Conservation (phyloP, 1,140 invertebrate genomes). For the Alviniconcha marisindica region DNA sequence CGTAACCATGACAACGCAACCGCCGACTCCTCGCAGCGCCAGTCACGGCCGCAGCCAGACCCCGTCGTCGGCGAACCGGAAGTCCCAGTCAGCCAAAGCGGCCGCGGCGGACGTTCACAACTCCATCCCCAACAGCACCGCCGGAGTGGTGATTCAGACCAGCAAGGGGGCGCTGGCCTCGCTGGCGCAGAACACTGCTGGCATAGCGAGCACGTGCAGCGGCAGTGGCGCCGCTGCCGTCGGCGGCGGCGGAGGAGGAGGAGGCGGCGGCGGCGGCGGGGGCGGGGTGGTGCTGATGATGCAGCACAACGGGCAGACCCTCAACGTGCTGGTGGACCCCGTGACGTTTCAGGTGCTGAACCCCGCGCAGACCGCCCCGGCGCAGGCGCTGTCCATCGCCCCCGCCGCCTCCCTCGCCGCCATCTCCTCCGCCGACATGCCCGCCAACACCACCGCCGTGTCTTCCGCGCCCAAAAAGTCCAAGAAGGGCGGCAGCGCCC, state of each 20-base stretch:
- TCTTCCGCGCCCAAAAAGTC: conserved; percentile 34
- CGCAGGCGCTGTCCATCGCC: neutral
- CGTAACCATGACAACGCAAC: neutral
- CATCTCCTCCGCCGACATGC: neutral
- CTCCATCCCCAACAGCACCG: neutral
- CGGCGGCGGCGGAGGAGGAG: conserved; percentile 30
- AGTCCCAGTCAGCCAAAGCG: conserved; percentile 12
- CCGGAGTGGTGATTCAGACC: neutral
- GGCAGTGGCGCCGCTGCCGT: neutral
- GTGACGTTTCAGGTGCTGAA: conserved; percentile 66
- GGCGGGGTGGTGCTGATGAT: conserved; percentile 60
- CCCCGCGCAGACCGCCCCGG: conserved; percentile 36
- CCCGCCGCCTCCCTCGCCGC: neutral
- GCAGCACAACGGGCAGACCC: conserved; percentile 63
- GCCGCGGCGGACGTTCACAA: neutral
- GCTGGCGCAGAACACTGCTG: neutral
- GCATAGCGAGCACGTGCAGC: too few relatives aligned
- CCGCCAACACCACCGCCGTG: neutral
- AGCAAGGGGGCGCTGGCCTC: neutral
- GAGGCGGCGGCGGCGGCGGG: conserved; percentile 33
- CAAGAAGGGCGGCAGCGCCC: conserved; percentile 46
- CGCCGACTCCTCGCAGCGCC: neutral
- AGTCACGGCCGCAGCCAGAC: neutral
- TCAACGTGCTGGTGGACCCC: conserved; percentile 65
- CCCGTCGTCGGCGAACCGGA: neutral